Evolutionary conservation across 1,140 invertebrate species (phyloP), one percentile per base, ranked within the genome.

Genomic region (Asobara japonica): DNA sequence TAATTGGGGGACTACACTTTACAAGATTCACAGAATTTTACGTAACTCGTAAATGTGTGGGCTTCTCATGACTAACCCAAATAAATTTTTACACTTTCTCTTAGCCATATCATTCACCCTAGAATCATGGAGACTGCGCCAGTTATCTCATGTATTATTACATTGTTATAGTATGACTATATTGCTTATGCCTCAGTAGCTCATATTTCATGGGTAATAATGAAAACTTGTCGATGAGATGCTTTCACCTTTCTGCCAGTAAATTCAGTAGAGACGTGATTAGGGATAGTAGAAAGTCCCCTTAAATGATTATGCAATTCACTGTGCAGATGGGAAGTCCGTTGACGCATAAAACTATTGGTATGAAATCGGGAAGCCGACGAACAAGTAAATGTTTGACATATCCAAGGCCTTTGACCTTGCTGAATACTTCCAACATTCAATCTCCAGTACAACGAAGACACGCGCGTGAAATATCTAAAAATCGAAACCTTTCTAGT

Each of bases 361-460:
- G n/a, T n/a, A n/a, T n/a, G n/a, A 8, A 56, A 62, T 62, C 6
- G 60, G 29, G 29, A 62, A 31, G 29, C 51, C 0, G 13, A 16
- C 25, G 64, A 45, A 48, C 5, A 22, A 41, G 36, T 13, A 64
- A 36, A 20, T 25, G 22, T 16, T 27, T 16, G 38, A 16, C 30
- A 18, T 25, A n/a, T 27, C 36, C 69, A 64, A 65, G 69, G 65
- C 61, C 69, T 71, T 71, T 36, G 69, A 71, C 69, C 69, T 71
- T 69, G 67, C 33, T 56, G 48, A 36, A 33, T 22, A 3, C 18
- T 36, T 30, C 7, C 7, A n/a, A n/a, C 10, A 38, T 4, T 8
- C 33, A 66, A 7, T 8, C 6, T 16, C 11, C 10, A 41, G 3
- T n/a, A n/a, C n/a, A n/a, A n/a, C n/a, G 13, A 22, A 30, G 4